Evolutionary conservation across 2,888 invertebrate genomes (phyloP), one percentile per base, ranked within the genome.

Genomic region (Cheilosia impressa): DNA sequence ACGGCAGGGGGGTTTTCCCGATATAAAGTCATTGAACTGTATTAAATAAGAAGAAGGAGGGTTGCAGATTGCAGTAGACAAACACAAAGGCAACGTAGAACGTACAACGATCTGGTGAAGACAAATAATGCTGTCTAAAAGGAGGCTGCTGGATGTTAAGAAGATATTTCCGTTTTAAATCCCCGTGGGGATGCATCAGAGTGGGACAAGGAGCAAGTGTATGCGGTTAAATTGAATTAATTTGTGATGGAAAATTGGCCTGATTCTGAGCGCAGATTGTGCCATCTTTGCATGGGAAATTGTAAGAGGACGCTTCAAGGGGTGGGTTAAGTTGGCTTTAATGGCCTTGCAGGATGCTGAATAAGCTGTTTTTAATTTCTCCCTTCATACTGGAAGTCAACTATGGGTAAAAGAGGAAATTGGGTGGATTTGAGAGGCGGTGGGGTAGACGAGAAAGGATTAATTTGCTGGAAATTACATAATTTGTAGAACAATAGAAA

Each of bases 191-290:
- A n/a, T 9, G 10, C 38, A 22, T 22, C 22, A 38, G 31, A 10
- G 10, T 7, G 41, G 45, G 9, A 19, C 7, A 19, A 10, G 22
- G 9, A 10, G 34, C 27, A 6, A 34, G 55, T 31, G 27, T 63
- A 34, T 72, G 75, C 43, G 79, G 75, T 80, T 60, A 66, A 84
- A 84, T 84, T 80, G 79, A 76, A 84, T 84, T 71, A 84, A 84
- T 84, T 84, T 80, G 75, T 80, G 43, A 75, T 66, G 60, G 80
- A 52, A 80, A 75, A 84, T 84, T 79, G 83, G 75, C 57, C 57
- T 6, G 52, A 45, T 73, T 78, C 57, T 45, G 58, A 68, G 31
- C 19, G 45, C 31, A 41, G 22, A 34, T 19, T 60, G 53, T 10
- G n/a, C 31, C 38, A 17, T 31, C 19, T 58, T 45, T 58, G 60